Base-by-base conservation (phyloP, 2,888 invertebrate species). In the Lissocephala sabroskyi region DNA sequence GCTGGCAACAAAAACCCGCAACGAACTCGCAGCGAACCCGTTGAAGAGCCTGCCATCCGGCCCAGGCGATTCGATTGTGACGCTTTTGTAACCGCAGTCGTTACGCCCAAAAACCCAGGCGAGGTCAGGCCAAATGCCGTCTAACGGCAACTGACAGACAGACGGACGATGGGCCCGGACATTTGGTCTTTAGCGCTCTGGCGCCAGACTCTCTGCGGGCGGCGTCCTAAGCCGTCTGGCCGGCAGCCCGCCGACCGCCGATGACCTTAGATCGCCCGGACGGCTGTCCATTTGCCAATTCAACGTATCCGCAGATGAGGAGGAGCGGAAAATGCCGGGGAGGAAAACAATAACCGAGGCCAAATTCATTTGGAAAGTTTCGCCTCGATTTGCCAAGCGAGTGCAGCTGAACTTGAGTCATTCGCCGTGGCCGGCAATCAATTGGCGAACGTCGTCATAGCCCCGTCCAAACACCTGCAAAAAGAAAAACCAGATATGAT, bases 141-240 rank as follows among this genome's bases (percentile, higher is more conserved):
- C 11, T 19, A 14, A 35, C 28, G 26, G 37, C 17, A 11, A 11
- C 16, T 16, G 3, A n/a, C n/a, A n/a, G n/a, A n/a, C n/a, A n/a
- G n/a, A n/a, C n/a, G n/a, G n/a, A n/a, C 16, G 13, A n/a, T 29
- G 4, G 14, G 28, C 19, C 32, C 7, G 14, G 29, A 26, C 13
- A 7, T 30, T 13, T 17, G 19, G 11, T 47, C 23, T 35, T 35
- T 47, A 41, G 32, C 19, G 10, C 36, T 9, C 36, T 47, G 47
- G 47, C 47, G 47, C 47, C 47, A 41, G 41, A 36, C 36, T 5
- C 47, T 36, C 47, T 29, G 14, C 47, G 41, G 47, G 46, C 28
- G 41, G 28, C 41, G 23, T 4, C 9, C 40, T 45, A 39, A 45
- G 23, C 41, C 35, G 41, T 47, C 41, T 41, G n/a, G 26, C 6